Evolutionary conservation across 2,797 vertebrate genomes (phyloP).

Genomic region (Aplochiton taeniatus): DNA sequence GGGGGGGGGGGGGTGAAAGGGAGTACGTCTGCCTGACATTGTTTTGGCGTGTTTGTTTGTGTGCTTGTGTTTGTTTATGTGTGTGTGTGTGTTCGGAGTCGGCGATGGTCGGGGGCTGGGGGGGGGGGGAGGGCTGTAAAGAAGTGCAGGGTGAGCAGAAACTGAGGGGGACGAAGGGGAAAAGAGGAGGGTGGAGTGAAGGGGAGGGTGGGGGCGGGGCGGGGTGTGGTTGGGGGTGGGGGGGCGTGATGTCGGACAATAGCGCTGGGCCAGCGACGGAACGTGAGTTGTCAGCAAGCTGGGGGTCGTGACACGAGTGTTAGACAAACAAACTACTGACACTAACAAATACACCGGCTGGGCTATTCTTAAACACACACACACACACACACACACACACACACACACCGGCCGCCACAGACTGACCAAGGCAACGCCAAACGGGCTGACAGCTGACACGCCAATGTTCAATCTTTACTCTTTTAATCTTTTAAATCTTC

Average conservation of each 20-base stretch:
- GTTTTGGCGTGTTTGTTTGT: slow-evolving; percentile 74
- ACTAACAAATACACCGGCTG: slow-evolving; percentile 69
- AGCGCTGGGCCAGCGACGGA: slow-evolving; percentile 60
- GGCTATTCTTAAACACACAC: slow-evolving; percentile 79
- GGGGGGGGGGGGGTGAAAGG: slow-evolving; percentile 63
- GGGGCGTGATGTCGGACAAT: slow-evolving; percentile 54
- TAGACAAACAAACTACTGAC: slow-evolving; percentile 77
- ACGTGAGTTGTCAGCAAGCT: slow-evolving; percentile 84
- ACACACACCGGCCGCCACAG: neutral
- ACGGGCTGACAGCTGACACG: no score
- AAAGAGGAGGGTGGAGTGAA: neutral
- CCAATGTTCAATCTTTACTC: no score
- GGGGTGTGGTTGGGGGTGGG: neutral
- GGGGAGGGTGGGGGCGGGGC: neutral
- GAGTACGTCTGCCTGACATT: slow-evolving; percentile 91
- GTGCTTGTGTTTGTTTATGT: neutral
- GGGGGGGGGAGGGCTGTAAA: neutral
- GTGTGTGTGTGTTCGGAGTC: neutral
- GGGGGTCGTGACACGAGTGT: slow-evolving; percentile 76
- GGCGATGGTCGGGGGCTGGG: neutral
- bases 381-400: slow-evolving; percentile 28
- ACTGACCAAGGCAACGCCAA: no score
- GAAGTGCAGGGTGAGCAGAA: slow-evolving; percentile 2
- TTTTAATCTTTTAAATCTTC: no score
- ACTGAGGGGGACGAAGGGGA: neutral